Percentiles rank a stretch among this genome's conserved stretches.
phyloP scores from a whole-genome alignment of 2,797 vertebrate genomes.

The Clamator glandarius region DNA sequence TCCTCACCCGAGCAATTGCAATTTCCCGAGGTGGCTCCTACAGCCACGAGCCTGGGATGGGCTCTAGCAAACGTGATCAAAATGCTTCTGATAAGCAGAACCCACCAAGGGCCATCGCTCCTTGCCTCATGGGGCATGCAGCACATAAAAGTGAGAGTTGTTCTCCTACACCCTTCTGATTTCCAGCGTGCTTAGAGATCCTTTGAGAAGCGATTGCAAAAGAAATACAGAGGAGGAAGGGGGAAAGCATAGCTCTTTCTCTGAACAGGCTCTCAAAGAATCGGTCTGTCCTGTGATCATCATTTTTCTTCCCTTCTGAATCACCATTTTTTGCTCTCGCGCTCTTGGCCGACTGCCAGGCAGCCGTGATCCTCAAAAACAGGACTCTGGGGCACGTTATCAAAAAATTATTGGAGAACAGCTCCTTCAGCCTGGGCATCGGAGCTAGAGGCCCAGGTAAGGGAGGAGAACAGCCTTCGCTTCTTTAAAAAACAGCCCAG shows the following conservation, averaged over 20 bases:
- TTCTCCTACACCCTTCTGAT: not conserved
- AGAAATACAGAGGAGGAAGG: not conserved
- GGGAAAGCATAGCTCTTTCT: not conserved
- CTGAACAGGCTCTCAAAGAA: not conserved
- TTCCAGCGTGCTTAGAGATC: not conserved
- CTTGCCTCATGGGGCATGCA: not conserved
- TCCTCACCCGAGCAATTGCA: not conserved
- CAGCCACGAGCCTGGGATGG: not conserved
- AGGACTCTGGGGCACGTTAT: not conserved
- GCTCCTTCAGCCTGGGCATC: not conserved
- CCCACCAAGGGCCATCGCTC: not conserved
- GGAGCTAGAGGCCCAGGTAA: not conserved
- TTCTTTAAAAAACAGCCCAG: not conserved
- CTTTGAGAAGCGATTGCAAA: not conserved
- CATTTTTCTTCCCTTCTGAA: not conserved
- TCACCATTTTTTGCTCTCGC: not conserved
- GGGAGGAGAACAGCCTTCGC: not conserved
- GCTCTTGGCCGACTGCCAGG: not conserved
- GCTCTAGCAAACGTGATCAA: not conserved
- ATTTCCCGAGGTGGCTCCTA: not conserved
- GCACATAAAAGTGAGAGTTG: not conserved
- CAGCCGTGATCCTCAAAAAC: not conserved
- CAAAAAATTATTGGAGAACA: not conserved
- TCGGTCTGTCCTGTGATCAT: not conserved
- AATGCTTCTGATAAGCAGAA: not conserved